Base-by-base conservation (phyloP, 2,113 vertebrate genomes). In the Brachyhypopomus gauderio region DNA sequence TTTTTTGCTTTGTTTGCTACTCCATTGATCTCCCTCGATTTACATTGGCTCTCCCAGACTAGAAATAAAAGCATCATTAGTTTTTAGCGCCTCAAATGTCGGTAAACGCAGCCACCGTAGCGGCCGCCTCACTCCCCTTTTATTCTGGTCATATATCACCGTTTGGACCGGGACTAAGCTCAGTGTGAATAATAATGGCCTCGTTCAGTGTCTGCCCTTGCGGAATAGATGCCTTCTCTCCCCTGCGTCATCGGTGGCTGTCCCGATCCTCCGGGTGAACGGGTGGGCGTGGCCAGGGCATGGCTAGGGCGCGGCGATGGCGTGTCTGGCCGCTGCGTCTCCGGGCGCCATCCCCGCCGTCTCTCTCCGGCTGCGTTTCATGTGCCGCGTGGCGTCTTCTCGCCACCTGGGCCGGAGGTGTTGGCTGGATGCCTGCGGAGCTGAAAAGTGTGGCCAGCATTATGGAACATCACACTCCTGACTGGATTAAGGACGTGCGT, bases 311-410 rank as follows among this genome's bases (percentile, higher is more conserved):
- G 12, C 0, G 41, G 34, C 20, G 56, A 58, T 3, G 11, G 17
- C 25, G 16, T 56, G 22, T 72, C 36, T 63, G 23, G n/a, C 70
- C 30, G 27, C 63, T 11, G 2, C 56, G 36, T 27, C 36, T 5
- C 5, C 16, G 73, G 67, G 64, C 19, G 23, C 27, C 3, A 20
- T 70, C 20, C 17, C 67, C 38, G 60, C 27, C 36, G 19, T 41
- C 48, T 69, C 41, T 20, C 75, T 56, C 52, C 3, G 56, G 52
- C 72, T 22, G 58, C 56, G 27, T 19, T 41, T 75, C 45, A 60
- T 58, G 38, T 73, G 36, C 77, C 71, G 9, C 56, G 75, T 34
- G 73, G 48, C 58, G 30, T 16, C 34, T 17, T 64, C 58, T 82
- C 38, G 30, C 58, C 4, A 59, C 36, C 62, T 25, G 30, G 66